Evolutionary conservation across 2,888 invertebrate genomes (phyloP), one percentile per base, ranked within the genome.

Genomic region (Drepana falcataria): DNA sequence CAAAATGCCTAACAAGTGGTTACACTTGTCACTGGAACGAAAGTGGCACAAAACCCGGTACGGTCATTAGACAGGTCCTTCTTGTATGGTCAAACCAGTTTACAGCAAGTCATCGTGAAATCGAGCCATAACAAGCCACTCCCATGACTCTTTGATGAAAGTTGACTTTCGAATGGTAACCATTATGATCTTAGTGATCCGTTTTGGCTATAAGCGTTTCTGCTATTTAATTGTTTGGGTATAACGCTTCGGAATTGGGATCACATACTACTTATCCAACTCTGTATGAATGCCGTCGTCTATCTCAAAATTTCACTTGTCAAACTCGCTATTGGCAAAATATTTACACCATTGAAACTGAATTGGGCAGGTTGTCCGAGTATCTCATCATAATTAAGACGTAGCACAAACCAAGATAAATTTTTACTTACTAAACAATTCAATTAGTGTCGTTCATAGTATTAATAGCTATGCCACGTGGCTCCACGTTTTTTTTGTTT

Each of bases 51-150:
- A 69, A 65, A 79, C 84, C 78, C 71, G 68, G 62, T 76, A 75
- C 69, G 79, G 83, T 77, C 79, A 80, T 80, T 79, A 81, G 75
- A 80, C 75, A 73, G 73, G 75, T 79, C 78, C 77, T 73, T 75
- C 68, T 71, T 79, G 79, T 79, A 75, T 75, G 73, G 65, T 59
- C 66, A 71, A 83, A 84, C 84, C 76, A 73, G 83, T 81, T 83
- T 71, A 58, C 54, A 62, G 73, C 83, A 68, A 83, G 84, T 83
- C 85, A 84, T 81, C 81, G 86, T 79, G 88, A 88, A 87, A 89
- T 85, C 85, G 80, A 79, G 73, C 80, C 77, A 71, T 79, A 77
- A 69, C 70, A 52, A 63, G 73, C 72, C 74, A 62, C 76, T 76
- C 75, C 77, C 68, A 69, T 56, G 64, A 60, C 60, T 70, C 75